Evolutionary conservation across 2,797 vertebrate genomes (phyloP).

Genomic region (Gambusia yucatana): DNA sequence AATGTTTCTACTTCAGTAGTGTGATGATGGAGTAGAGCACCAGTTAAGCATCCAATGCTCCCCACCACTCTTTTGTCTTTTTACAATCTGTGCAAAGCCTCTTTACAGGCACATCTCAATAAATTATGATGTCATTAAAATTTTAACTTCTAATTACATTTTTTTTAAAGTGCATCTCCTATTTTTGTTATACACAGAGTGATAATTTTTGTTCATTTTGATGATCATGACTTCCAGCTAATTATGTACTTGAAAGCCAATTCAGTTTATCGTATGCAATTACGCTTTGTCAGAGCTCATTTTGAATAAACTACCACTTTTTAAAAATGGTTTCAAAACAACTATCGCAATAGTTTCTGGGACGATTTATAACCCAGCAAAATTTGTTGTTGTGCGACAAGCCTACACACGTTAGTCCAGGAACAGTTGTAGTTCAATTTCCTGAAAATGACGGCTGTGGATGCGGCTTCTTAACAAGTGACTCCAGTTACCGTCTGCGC

Average conservation of each 20-base stretch:
- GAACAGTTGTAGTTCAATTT: background rate
- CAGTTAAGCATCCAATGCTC: conserved; percentile 64
- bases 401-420: too few species aligned
- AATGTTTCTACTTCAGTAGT: conserved; percentile 68
- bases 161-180: background rate
- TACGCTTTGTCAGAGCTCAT: background rate
- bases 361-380: background rate
- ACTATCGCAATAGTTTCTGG: too few species aligned
- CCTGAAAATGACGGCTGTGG: background rate
- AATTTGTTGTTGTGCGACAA: too few species aligned
- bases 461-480: background rate
- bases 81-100: conserved; percentile 33
- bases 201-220: background rate
- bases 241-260: background rate
- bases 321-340: too few species aligned
- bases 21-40: conserved; percentile 75
- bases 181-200: background rate
- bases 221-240: background rate
- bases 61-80: conserved; percentile 51
- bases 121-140: background rate
- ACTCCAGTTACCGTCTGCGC: background rate
- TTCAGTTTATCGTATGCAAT: too few species aligned
- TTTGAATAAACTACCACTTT: background rate
- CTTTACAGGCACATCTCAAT: conserved; percentile 1
- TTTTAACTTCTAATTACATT: background rate